A percentile compares a stretch with the other conserved stretches of the same genome.
Evolutionary conservation across 2,113 vertebrate genomes (phyloP).

Genomic region (Hystrix brachyura): DNA sequence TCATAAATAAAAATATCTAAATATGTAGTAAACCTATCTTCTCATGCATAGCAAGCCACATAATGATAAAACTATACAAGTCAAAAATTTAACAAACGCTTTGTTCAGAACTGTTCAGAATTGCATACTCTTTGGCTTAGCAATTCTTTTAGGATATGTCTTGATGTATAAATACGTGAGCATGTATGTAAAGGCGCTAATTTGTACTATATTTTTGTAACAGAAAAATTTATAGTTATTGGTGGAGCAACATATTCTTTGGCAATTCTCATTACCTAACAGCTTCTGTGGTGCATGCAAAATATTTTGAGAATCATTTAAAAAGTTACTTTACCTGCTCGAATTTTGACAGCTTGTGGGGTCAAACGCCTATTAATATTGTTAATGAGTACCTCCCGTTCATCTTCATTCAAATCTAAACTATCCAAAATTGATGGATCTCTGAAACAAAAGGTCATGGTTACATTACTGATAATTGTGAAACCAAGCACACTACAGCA

Average conservation of each 20-base stretch:
- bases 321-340: constrained; percentile 92
- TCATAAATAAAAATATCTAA: constrained; percentile 36
- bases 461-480: constrained; percentile 23
- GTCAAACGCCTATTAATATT: constrained; percentile 99
- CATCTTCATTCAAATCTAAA: constrained; percentile 96
- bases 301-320: constrained; percentile 50
- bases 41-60: constrained; percentile 9
- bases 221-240: not conserved
- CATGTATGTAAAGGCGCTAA: not conserved
- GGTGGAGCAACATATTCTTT: not conserved
- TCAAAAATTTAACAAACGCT: constrained; percentile 1
- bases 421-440: constrained; percentile 96
- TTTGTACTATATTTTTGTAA: not conserved
- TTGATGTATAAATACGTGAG: not conserved
- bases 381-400: constrained; percentile 95
- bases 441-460: constrained; percentile 85
- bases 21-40: not conserved
- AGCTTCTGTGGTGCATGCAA: constrained; percentile 1
- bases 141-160: constrained; percentile 31
- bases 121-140: not conserved
- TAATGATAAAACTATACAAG: constrained; percentile 19
- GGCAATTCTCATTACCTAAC: constrained; percentile 28
- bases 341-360: constrained; percentile 98
- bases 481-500: not conserved
- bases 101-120: constrained; percentile 22